A percentile compares a stretch with the other conserved stretches of the same genome.
Evolutionary conservation across 2,113 vertebrate species (phyloP).

Genomic region (Campylomormyrus tamandua): DNA sequence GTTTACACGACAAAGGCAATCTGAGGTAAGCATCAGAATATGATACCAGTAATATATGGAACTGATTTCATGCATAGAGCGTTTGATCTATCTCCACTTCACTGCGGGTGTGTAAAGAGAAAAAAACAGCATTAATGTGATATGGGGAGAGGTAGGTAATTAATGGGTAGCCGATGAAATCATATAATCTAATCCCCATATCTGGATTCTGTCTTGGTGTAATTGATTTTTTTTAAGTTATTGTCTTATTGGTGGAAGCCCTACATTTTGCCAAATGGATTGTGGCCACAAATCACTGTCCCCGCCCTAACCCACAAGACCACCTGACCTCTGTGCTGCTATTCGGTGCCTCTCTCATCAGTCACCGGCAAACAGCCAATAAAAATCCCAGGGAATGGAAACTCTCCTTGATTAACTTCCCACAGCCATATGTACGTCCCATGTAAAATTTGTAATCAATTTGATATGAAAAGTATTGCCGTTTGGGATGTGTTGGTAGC

Average conservation of each 20-base stretch:
- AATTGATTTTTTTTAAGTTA: conserved; percentile 1
- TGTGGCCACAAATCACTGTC: neutral
- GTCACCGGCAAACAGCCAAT: neutral
- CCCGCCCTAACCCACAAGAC: neutral
- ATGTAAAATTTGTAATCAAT: neutral
- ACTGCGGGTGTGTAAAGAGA: neutral
- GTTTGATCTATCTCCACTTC: neutral
- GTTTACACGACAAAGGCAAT: neutral
- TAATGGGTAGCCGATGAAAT: neutral
- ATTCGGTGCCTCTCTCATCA: neutral
- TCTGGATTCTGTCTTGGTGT: neutral
- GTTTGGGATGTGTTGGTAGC: neutral
- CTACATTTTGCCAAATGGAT: neutral
- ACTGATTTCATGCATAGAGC: neutral
- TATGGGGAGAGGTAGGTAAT: neutral
- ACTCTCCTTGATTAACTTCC: neutral
- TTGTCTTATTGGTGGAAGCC: neutral
- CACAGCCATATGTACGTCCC: neutral
- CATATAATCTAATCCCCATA: neutral
- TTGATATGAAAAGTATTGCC: neutral
- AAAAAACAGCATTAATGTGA: neutral
- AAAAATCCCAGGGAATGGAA: neutral
- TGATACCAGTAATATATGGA: neutral
- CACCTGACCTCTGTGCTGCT: neutral
- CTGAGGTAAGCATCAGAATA: neutral